Conservation (phyloP, 2,888 invertebrate species). For the Chymomyza amoena region DNA sequence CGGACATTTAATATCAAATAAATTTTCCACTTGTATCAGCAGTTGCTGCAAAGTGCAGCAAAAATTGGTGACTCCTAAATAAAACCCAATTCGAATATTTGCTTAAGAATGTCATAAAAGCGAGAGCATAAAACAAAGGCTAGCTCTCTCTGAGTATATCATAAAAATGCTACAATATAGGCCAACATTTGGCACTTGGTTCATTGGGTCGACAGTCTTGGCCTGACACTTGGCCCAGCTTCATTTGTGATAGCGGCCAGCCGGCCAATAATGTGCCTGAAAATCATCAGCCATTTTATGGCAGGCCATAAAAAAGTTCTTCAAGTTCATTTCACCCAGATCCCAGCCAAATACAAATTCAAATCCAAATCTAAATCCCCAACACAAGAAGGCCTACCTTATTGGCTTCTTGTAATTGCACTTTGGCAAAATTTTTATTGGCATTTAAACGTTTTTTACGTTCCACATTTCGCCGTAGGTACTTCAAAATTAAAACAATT, state of each 20-base stretch:
- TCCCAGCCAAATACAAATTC: neutral
- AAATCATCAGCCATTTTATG: conserved; percentile 24
- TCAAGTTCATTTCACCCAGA: conserved; percentile 37
- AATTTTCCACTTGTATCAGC: conserved; percentile 56
- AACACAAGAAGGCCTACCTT: conserved; percentile 28
- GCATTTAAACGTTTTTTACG: conserved; percentile 47
- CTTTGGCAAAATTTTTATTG: conserved; percentile 58
- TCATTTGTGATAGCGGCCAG: conserved; percentile 22
- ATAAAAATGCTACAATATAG: conserved; percentile 30
- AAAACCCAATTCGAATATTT: conserved; percentile 48
- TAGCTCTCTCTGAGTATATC: conserved; percentile 1
- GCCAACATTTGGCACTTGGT: conserved; percentile 2
- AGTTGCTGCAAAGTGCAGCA: conserved; percentile 43
- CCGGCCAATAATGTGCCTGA: conserved; percentile 8
- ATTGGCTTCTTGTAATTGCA: conserved; percentile 64
- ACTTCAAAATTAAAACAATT: conserved; percentile 61
- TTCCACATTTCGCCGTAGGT: neutral
- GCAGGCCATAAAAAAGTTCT: conserved; percentile 55
- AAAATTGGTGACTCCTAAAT: conserved; percentile 31
- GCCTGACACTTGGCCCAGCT: conserved; percentile 8
- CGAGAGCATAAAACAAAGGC: conserved; percentile 27
- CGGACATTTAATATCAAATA: conserved; percentile 50
- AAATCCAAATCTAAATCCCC: neutral
- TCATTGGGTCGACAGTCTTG: neutral
- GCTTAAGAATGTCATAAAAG: conserved; percentile 58